Evolutionary conservation across 2,888 invertebrate genomes (phyloP).

Genomic region (Eugnorisma glareosa): DNA sequence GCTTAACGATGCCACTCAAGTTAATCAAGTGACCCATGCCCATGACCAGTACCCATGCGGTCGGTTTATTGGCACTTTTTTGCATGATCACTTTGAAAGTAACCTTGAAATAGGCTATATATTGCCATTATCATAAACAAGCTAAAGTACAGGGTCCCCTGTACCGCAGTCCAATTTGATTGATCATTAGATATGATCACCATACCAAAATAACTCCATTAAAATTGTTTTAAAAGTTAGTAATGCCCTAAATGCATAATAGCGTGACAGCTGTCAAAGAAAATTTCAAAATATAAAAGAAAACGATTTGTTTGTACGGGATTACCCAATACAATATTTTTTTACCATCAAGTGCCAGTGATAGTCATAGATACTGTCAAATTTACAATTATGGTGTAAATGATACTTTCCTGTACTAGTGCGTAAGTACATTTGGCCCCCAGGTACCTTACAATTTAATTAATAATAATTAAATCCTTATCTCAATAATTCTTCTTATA

Average conservation of each 20-base stretch:
- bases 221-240: too few species aligned
- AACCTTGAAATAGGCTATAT: not conserved
- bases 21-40: not conserved
- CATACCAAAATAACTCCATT: not conserved
- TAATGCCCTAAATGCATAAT: not conserved
- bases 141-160: too few species aligned
- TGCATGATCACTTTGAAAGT: not conserved
- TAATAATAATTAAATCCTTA: slow-evolving; percentile 24
- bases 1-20: not conserved
- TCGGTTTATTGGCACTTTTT: not conserved
- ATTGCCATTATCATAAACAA: not conserved
- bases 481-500: slow-evolving; percentile 30
- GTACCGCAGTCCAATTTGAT: not conserved
- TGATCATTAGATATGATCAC: not conserved
- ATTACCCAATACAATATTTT: not conserved
- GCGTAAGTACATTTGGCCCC: not conserved
- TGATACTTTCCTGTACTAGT: not conserved
- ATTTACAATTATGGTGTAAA: not conserved
- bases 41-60: too few species aligned
- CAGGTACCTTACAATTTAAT: not conserved
- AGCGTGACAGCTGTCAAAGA: not conserved
- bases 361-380: not conserved
- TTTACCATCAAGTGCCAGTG: not conserved
- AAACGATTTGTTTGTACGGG: not conserved
- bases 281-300: not conserved